Evolutionary conservation across 2,797 vertebrate genomes (phyloP), one percentile per base, ranked within the genome.

Genomic region (Sebastes glaucus): DNA sequence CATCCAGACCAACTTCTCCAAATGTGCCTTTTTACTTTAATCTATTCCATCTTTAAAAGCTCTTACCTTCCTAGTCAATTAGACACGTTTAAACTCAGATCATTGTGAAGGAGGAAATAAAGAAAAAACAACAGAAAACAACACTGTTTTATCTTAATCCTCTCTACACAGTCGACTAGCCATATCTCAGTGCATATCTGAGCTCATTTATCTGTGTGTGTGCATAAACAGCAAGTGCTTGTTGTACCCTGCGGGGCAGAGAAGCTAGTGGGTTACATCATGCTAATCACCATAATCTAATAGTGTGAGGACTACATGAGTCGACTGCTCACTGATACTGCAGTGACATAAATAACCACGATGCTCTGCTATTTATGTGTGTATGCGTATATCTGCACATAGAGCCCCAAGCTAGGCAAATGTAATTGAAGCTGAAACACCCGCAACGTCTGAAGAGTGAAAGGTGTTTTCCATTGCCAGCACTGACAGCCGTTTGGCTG

Each of bases 201-300:
- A 84, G 69, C 76, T 84, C 32, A 76, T 64, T 85, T 78, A 84
- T 87, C 66, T 67, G 22, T 56, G 25, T 74, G 72, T 77, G 73
- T 77, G 84, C 57, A 82, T 73, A 77, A 89, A 89, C 56, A 78
- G 56, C 73, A 75, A 82, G 53, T 80, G 52, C 49, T 49, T 55
- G 65, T 57, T 81, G 63, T 76, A 75, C 35, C 80, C 75, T 80
- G 63, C 9, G 1, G 73, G 61, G 32, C 76, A 61, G 20, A 87
- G 63, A 67, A 70, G 61, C 80, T 67, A 71, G 74, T 65, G 59
- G 56, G 55, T 78, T 86, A 74, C 56, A 13, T 88, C 89, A 82
- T 68, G 68, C 71, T 89, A 83, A 88, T 91, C 77, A 87, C 67
- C 57, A 91, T 86, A 87, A 91, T 91, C 86, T 84, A 90, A 85